Percentiles rank a stretch among this genome's conserved stretches.
phyloP scores from a whole-genome alignment of 2,888 invertebrate species.

The Minunthozetes semirufus region DNA sequence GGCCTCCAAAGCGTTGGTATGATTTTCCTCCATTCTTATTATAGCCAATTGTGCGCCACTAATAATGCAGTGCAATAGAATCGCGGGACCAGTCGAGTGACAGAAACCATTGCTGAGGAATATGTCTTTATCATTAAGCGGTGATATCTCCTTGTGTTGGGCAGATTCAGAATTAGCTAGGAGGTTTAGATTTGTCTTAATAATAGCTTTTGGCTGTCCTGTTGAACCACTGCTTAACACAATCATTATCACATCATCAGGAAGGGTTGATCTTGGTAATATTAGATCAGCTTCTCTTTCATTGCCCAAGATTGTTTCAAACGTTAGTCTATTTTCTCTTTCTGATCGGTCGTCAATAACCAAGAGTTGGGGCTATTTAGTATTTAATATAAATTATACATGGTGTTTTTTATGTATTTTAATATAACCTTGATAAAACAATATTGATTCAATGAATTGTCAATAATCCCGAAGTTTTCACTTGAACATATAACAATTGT shows the following conservation, averaged over 20 bases:
- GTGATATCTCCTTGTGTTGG: neutral
- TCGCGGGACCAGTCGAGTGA: neutral
- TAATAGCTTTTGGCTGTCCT: neutral
- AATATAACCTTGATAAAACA: no score
- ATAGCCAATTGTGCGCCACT: neutral
- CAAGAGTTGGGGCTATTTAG: no score
- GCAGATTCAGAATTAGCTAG: neutral
- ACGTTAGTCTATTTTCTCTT: no score
- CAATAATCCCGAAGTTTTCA: no score
- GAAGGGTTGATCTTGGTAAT: neutral
- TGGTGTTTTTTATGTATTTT: no score
- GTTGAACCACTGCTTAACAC: neutral
- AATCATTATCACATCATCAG: neutral
- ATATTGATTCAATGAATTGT: no score
- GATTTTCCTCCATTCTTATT: neutral
- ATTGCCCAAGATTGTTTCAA: neutral
- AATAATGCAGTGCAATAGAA: neutral
- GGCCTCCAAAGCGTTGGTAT: neutral
- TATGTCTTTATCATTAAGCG: neutral
- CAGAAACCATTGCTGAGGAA: neutral
- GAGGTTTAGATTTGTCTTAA: neutral
- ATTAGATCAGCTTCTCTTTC: neutral
- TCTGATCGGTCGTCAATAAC: no score
- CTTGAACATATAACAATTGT: no score
- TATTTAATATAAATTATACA: no score